These are phyloP conservation scores for Zelleria hepariella DNA, from an alignment of 2,888 invertebrate genomes.

Conservation along the genomic window DNA sequence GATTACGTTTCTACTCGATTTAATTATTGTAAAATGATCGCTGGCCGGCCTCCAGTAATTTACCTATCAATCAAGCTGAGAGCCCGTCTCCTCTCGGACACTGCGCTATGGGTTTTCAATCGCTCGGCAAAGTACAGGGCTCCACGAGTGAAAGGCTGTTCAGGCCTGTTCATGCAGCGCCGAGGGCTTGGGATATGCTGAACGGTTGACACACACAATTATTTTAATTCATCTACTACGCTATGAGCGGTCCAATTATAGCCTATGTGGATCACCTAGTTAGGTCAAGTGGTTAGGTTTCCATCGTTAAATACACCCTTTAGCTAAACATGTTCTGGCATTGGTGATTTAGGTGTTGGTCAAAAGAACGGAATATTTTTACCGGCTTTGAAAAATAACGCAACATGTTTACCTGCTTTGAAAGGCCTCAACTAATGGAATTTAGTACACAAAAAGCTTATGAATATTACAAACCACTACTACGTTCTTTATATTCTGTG, in stretches of 20 bases:
- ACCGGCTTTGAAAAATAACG: too few species aligned
- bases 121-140: conserved; percentile 20
- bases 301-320: neutral
- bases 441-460: conserved; percentile 26
- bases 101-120: conserved; percentile 41
- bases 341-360: neutral
- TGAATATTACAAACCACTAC: conserved; percentile 26
- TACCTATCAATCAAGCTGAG: conserved; percentile 66
- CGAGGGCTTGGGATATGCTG: conserved; percentile 11
- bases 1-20: conserved; percentile 68
- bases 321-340: neutral
- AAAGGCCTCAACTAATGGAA: neutral
- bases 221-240: neutral
- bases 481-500: conserved; percentile 22
- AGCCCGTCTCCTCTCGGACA: conserved; percentile 33
- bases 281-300: neutral
- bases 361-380: neutral
- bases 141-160: conserved; percentile 35
- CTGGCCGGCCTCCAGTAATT: conserved; percentile 64
- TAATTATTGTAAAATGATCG: conserved; percentile 71
- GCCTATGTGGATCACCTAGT: conserved; percentile 4
- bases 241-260: conserved; percentile 7
- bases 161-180: conserved; percentile 10
- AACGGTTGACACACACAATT: conserved; percentile 13
- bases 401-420: neutral